Evolutionary conservation across 2,113 vertebrate genomes (phyloP), one percentile per base, ranked within the genome.

Genomic region (Pterocles gutturalis): DNA sequence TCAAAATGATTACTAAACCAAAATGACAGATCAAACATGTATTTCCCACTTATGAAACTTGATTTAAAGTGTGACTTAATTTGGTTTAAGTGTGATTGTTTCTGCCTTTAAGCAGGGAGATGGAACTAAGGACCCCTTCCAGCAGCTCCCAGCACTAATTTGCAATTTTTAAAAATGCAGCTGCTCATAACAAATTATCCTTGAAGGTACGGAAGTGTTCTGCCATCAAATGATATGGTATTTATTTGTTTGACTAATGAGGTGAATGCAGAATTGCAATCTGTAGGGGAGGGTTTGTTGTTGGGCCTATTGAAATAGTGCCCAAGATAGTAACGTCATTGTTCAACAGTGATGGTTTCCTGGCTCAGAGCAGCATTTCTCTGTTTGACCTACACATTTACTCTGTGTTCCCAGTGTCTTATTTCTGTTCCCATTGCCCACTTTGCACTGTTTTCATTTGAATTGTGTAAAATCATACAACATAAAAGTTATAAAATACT

Each of bases 241-340:
- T 88, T 88, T 76, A 25, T 38, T 77, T 75, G 8, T 79, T 38
- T 72, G 17, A 61, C 36, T 83, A 43, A 31, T 46, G 18, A 86
- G 1, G 5, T 54, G 19, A 95, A 77, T 24, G 33, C n/a, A 8
- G 14, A 48, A 45, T 62, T 83, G 9, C 9, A 53, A 22, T 70
- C n/a, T 31, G 9, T 17, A 33, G 5, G 15, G 8, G 3, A 1
- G 6, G 34, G 49, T 69, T 53, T 88, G 6, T 16, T 73, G 5
- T 48, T 54, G 15, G 28, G 15, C 0, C 7, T 86, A 3, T 36
- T 13, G 19, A 86, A 78, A 62, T 15, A 5, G 17, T 36, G 3
- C 4, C 29, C 2, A 1, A 64, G 20, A 54, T 10, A 36, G 8
- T 15, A 70, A 60, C 0, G 3, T 29, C 1, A 0, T 24, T 58